Evolutionary conservation across 2,888 invertebrate species (phyloP).

Genomic region (Leptinotarsa rubiginosa): DNA sequence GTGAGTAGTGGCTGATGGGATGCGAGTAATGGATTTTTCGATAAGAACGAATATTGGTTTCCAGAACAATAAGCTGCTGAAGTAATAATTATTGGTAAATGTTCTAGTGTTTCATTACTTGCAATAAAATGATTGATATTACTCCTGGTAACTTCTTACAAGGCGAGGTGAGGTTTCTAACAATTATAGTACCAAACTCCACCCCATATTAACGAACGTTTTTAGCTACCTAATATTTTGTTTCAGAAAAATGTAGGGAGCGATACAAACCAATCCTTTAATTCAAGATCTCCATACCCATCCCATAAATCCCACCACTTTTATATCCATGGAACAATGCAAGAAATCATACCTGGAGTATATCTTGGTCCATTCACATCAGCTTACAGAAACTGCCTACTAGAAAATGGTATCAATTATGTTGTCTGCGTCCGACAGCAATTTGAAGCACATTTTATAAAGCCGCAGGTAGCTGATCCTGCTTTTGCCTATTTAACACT

Average conservation of each 20-base stretch:
- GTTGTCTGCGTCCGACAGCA: conserved; percentile 76
- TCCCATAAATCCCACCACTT: conserved; percentile 33
- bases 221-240: conserved; percentile 11
- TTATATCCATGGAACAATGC: conserved; percentile 61
- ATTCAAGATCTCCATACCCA: conserved; percentile 31
- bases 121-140: conserved; percentile 51
- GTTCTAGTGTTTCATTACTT: not conserved
- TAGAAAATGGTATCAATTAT: conserved; percentile 71
- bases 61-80: not conserved
- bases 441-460: conserved; percentile 73
- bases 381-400: conserved; percentile 71
- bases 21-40: not conserved
- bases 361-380: conserved; percentile 76
- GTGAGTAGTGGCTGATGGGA: not conserved
- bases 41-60: not conserved
- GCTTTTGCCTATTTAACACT: conserved; percentile 71
- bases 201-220: conserved; percentile 8
- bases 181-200: conserved; percentile 15
- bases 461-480: conserved; percentile 73
- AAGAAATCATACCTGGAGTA: conserved; percentile 76
- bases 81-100: not conserved
- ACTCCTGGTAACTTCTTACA: conserved; percentile 47
- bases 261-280: conserved; percentile 35
- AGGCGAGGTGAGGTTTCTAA: conserved; percentile 51
- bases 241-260: conserved; percentile 33